These are phyloP conservation scores for Bothrops jararaca DNA, from an alignment of 2,113 vertebrate species.

Conservation along the genomic window DNA sequence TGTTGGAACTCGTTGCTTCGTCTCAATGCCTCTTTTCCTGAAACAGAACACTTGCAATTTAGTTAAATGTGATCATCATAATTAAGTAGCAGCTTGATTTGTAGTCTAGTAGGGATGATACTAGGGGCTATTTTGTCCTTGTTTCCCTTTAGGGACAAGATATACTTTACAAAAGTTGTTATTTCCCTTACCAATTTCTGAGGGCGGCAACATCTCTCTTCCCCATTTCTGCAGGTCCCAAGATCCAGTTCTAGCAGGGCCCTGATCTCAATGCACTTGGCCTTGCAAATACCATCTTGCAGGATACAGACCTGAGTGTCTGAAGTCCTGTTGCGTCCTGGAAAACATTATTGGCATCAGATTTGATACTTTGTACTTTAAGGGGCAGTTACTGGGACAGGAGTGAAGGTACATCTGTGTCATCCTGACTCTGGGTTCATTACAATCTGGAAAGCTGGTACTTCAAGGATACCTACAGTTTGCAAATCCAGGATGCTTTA, in stretches of 20 bases:
- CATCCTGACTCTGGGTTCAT: background rate
- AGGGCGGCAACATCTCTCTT: background rate
- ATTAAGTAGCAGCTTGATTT: background rate
- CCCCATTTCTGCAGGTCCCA: background rate
- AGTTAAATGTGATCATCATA: background rate
- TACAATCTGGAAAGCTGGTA: background rate
- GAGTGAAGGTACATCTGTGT: background rate
- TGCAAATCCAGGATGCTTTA: background rate
- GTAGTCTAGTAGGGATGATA: background rate
- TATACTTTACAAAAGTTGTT: background rate
- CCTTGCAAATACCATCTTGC: background rate
- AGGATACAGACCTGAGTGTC: background rate
- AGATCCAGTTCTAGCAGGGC: background rate
- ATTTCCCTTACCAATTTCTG: background rate
- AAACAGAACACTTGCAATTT: background rate
- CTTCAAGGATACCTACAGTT: background rate
- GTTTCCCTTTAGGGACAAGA: background rate
- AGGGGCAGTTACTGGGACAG: background rate
- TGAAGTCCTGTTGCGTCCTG: background rate
- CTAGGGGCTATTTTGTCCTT: background rate
- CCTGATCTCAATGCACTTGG: background rate
- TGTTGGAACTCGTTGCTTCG: no score
- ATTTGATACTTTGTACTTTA: background rate
- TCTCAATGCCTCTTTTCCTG: no score
- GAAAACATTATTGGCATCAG: background rate